These are phyloP conservation scores for Chorisops tibialis DNA, from an alignment of 2,888 invertebrate genomes.

Conservation along the genomic window DNA sequence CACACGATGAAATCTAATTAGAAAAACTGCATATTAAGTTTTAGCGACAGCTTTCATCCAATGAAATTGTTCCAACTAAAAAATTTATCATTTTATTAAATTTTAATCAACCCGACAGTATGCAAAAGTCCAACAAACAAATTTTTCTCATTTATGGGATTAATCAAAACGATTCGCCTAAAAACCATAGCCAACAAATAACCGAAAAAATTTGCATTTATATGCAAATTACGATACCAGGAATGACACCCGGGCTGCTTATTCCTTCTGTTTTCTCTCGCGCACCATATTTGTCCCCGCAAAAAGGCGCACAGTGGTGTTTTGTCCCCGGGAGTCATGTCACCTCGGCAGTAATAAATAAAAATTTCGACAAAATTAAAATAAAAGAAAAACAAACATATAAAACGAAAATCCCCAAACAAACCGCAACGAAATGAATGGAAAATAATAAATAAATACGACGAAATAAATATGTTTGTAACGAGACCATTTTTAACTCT, in stretches of 20 bases:
- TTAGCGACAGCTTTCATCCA: no score
- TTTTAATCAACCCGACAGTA: no score
- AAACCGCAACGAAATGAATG: conserved; percentile 16
- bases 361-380: conserved; percentile 13
- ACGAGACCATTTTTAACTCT: background rate
- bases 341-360: conserved; percentile 19
- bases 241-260: background rate
- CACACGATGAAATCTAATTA: no score
- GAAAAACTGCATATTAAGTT: no score
- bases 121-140: no score
- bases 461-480: background rate
- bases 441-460: conserved; percentile 20
- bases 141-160: conserved; percentile 4
- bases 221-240: conserved; percentile 15
- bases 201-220: conserved; percentile 22
- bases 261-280: background rate
- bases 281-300: no score
- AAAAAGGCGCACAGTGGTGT: no score
- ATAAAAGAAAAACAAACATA: conserved; percentile 11
- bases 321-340: conserved; percentile 19
- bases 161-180: background rate
- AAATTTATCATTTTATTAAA: no score
- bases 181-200: conserved; percentile 18
- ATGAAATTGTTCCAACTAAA: no score
- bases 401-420: background rate